phyloP scores from a whole-genome alignment of 2,888 invertebrate species.

The Cerastis rubricosa region DNA sequence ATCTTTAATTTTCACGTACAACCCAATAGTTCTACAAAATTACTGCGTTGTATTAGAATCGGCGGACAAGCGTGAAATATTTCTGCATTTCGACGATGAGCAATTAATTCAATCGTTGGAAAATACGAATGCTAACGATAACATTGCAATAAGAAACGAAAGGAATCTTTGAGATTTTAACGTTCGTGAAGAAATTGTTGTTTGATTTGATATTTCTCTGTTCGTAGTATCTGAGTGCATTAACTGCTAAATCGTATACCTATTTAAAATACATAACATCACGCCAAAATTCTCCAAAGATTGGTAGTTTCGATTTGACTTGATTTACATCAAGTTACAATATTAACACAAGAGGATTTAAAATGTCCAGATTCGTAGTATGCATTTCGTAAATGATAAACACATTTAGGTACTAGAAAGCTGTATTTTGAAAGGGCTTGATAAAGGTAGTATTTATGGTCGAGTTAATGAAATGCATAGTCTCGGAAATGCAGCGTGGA shows the following conservation, averaged over 20 bases:
- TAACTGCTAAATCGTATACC: background rate
- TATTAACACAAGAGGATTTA: background rate
- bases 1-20: background rate
- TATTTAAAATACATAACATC: background rate
- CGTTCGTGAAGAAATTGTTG: conserved; percentile 3
- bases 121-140: conserved; percentile 41
- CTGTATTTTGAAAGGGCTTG: background rate
- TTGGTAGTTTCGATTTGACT: too few relatives aligned
- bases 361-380: background rate
- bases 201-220: background rate
- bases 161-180: conserved; percentile 26
- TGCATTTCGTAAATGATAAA: background rate
- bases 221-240: background rate
- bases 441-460: conserved; percentile 1
- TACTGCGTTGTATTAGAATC: conserved; percentile 30
- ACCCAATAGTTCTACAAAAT: conserved; percentile 1
- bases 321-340: background rate
- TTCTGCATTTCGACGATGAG: conserved; percentile 22
- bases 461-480: conserved; percentile 14
- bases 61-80: conserved; percentile 56
- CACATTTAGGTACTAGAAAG: background rate
- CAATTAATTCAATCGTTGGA: conserved; percentile 48
- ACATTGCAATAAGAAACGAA: conserved; percentile 20
- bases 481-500: conserved; percentile 24
- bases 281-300: too few relatives aligned